phyloP scores from a whole-genome alignment of 2,113 vertebrate species.

The Tursiops truncatus region DNA sequence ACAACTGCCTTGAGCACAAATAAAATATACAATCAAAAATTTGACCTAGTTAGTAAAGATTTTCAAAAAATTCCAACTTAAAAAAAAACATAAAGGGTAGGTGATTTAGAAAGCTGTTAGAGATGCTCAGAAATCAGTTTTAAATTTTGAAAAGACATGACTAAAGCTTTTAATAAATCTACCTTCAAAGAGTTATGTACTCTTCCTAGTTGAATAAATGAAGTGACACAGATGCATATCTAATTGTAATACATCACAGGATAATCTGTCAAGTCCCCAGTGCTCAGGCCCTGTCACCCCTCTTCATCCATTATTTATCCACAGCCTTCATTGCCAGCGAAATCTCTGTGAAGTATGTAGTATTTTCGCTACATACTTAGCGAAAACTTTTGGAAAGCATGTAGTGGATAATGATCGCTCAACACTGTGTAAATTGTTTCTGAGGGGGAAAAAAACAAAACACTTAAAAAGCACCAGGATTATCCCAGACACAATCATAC shows the following conservation, averaged over 20 bases:
- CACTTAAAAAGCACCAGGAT: background rate
- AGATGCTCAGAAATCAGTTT: slow-evolving; percentile 80
- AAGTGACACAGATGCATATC: slow-evolving; percentile 83
- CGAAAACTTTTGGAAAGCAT: slow-evolving; percentile 52
- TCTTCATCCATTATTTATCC: slow-evolving; percentile 85
- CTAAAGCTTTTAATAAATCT: slow-evolving; percentile 82
- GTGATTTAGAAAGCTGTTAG: slow-evolving; percentile 85
- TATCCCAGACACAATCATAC: background rate
- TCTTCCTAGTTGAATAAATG: slow-evolving; percentile 84
- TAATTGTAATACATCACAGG: slow-evolving; percentile 86
- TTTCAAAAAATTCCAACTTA: slow-evolving; percentile 65
- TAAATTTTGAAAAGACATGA: slow-evolving; percentile 78
- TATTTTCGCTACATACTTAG: slow-evolving; percentile 44
- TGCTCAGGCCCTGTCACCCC: slow-evolving; percentile 79
- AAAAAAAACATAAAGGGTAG: slow-evolving; percentile 39
- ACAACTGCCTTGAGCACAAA: slow-evolving; percentile 80
- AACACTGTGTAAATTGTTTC: slow-evolving; percentile 10
- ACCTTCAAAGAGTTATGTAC: slow-evolving; percentile 79
- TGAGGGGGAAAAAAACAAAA: background rate
- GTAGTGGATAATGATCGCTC: background rate
- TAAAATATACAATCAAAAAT: slow-evolving; percentile 37
- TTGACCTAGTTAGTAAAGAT: background rate
- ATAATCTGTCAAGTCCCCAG: slow-evolving; percentile 82
- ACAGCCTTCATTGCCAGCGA: slow-evolving; percentile 75
- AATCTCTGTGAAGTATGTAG: slow-evolving; percentile 72